Evolutionary conservation across 2,113 vertebrate species (phyloP).

Genomic region (Hyaena hyaena): DNA sequence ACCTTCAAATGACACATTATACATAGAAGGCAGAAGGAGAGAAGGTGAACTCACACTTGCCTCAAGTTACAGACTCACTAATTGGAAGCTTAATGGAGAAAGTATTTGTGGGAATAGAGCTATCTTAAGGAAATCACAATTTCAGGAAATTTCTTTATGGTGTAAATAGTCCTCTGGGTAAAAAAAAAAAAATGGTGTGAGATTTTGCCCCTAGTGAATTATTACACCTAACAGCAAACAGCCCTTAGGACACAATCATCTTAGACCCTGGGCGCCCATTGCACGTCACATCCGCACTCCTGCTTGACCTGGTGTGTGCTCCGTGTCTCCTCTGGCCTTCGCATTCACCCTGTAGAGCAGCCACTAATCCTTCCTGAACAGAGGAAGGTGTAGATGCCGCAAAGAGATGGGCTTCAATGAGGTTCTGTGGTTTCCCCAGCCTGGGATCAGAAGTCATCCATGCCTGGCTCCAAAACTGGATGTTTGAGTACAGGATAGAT

Average conservation of each 20-base stretch:
- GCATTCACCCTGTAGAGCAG: neutral
- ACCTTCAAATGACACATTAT: constrained; percentile 36
- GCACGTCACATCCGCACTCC: no score
- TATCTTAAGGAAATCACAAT: constrained; percentile 27
- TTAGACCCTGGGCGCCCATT: fast-evolving
- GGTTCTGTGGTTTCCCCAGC: neutral
- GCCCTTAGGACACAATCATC: neutral
- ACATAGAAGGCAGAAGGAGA: constrained; percentile 42
- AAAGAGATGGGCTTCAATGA: neutral
- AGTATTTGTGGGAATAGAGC: neutral
- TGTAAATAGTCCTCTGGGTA: neutral
- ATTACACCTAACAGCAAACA: neutral
- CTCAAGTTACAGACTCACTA: constrained; percentile 19
- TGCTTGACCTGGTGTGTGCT: neutral
- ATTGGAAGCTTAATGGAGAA: constrained; percentile 19
- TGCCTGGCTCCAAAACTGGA: neutral
- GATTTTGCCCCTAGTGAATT: neutral
- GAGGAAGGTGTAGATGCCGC: neutral
- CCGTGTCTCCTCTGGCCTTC: neutral
- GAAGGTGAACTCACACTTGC: neutral
- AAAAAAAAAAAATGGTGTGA: neutral
- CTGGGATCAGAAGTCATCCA: neutral
- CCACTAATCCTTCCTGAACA: neutral
- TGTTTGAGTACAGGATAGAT: neutral
- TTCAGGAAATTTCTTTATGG: constrained; percentile 43